Percentiles rank a stretch among this genome's conserved stretches.
Conservation (phyloP, 2,888 invertebrate species). For the Apotomis capreana region DNA sequence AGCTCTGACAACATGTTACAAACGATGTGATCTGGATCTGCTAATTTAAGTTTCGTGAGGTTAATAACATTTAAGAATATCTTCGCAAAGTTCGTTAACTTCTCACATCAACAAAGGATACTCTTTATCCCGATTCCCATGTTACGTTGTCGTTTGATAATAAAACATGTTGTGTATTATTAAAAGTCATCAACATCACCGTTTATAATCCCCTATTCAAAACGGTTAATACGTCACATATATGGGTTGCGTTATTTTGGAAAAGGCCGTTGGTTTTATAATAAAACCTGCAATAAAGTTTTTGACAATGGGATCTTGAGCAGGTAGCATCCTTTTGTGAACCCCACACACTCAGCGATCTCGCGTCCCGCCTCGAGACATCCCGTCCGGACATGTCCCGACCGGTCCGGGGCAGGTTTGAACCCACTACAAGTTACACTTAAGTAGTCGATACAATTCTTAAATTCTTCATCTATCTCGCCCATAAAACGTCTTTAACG, state of each 20-base stretch:
- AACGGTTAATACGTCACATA: conserved; percentile 13
- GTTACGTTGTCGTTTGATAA: conserved; percentile 5
- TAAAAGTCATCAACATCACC: conserved; percentile 18
- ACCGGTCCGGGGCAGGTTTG: conserved; percentile 49
- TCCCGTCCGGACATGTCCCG: conserved; percentile 49
- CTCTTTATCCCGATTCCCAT: conserved; percentile 26
- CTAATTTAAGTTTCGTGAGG: conserved; percentile 15
- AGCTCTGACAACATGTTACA: conserved; percentile 37
- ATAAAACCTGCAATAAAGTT: conserved; percentile 38
- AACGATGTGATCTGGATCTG: conserved; percentile 15
- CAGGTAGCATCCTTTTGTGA: conserved; percentile 40
- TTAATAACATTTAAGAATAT: conserved; percentile 23
- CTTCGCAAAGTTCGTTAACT: conserved; percentile 32
- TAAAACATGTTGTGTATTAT: background rate
- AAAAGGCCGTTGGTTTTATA: conserved; percentile 22
- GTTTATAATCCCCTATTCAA: conserved; percentile 36
- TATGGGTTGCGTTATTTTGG: conserved; percentile 19
- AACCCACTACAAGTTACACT: conserved; percentile 41
- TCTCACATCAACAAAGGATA: conserved; percentile 6
- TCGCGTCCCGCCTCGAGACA: conserved; percentile 42
- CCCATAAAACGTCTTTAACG: background rate
- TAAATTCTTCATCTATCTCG: background rate
- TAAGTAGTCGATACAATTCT: background rate
- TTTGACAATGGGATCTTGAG: conserved; percentile 29
- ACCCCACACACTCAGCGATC: conserved; percentile 38